Evolutionary conservation across 2,888 invertebrate genomes (phyloP).

Genomic region (Rhamnusium bicolor): DNA sequence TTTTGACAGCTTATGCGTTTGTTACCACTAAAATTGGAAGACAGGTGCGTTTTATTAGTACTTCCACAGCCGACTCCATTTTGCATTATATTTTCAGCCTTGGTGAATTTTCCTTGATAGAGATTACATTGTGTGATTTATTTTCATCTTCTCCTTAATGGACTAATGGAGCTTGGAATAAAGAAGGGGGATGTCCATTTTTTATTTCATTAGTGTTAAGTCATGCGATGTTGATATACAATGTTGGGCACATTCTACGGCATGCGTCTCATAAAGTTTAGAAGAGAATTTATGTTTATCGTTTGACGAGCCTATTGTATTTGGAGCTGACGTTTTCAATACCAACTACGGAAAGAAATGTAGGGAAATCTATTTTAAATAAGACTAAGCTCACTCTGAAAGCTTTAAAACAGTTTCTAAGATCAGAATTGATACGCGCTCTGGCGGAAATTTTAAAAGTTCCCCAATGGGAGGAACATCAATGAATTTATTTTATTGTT

Average conservation of each 20-base stretch:
- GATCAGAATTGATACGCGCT: too few relatives aligned
- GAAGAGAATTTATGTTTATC: background rate
- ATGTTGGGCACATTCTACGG: background rate
- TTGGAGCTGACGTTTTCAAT: background rate
- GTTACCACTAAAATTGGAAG: constrained; percentile 60
- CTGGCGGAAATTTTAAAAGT: too few relatives aligned
- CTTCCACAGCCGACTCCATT: constrained; percentile 50
- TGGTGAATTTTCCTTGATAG: constrained; percentile 20
- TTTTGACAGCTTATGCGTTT: constrained; percentile 63
- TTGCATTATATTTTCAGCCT: constrained; percentile 46
- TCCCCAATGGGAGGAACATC: too few relatives aligned
- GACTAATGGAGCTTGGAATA: constrained; percentile 14
- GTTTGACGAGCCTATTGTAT: background rate
- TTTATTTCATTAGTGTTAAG: background rate
- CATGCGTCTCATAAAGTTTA: background rate
- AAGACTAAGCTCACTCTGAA: background rate
- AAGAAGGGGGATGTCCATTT: background rate
- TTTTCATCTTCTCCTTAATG: constrained; percentile 42
- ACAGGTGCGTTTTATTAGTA: constrained; percentile 63
- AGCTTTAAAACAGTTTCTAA: too few relatives aligned
- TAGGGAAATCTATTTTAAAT: background rate
- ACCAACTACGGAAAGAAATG: background rate
- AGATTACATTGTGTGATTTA: constrained; percentile 44
- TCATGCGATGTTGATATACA: background rate
- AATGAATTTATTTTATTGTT: too few relatives aligned